Conservation (phyloP, 2,797 vertebrate species). For the Siniperca undulata region DNA sequence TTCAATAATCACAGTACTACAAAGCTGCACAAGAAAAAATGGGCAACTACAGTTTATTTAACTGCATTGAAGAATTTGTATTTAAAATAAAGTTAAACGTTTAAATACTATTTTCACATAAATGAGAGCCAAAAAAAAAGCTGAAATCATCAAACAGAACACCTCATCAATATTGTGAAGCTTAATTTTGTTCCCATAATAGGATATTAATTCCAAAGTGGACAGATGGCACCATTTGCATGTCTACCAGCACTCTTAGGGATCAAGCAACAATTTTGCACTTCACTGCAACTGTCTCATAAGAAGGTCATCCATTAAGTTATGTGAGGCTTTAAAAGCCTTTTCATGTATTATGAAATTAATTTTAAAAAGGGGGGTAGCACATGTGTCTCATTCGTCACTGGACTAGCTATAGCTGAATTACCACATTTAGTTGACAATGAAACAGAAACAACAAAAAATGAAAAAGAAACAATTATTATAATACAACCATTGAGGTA, state of each 20-base stretch:
- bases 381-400: slow-evolving; percentile 50
- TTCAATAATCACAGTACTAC: not conserved
- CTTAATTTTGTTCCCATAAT: slow-evolving; percentile 71
- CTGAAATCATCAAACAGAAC: slow-evolving; percentile 50
- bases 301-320: slow-evolving; percentile 83
- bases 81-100: not conserved
- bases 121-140: slow-evolving; percentile 5
- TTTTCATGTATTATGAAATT: slow-evolving; percentile 83
- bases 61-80: not conserved
- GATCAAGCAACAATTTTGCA: slow-evolving; percentile 83
- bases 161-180: slow-evolving; percentile 70
- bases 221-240: slow-evolving; percentile 79
- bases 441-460: slow-evolving; percentile 14
- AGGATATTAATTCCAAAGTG: slow-evolving; percentile 77
- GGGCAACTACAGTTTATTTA: not conserved
- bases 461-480: slow-evolving; percentile 28
- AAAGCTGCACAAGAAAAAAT: not conserved
- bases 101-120: slow-evolving; percentile 4
- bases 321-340: slow-evolving; percentile 79
- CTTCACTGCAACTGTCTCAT: slow-evolving; percentile 81
- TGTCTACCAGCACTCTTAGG: slow-evolving; percentile 73
- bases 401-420: slow-evolving; percentile 21
- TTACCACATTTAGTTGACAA: slow-evolving; percentile 35
- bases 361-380: slow-evolving; percentile 64
- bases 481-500: slow-evolving; percentile 19